Base-by-base conservation (phyloP, 2,888 invertebrate genomes). In the Dynastes tityus region DNA sequence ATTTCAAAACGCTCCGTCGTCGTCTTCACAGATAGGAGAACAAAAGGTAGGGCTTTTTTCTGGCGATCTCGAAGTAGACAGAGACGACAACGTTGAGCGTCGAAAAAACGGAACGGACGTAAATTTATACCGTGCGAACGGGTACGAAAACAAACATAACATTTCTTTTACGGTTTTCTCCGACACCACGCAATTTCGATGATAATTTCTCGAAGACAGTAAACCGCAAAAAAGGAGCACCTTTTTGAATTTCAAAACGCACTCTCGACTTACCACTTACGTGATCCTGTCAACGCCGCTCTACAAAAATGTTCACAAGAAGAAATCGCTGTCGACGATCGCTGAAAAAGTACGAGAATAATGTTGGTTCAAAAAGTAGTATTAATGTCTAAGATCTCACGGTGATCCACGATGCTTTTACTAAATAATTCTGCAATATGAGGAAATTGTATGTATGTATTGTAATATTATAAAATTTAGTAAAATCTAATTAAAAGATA, bases 101-200 rank as follows among this genome's bases (percentile, higher is more conserved):
- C 58, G 58, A 71, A 74, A 74, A 74, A 74, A 74, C 61, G 61
- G 5, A 45, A 22, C 27, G 45, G 27, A 74, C 73, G 82, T 83
- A 84, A 85, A 86, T 86, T 87, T 87, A 86, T 86, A 84, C 86
- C 85, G 86, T 87, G 87, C 85, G 87, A 87, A 87, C 85, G 85
- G 80, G 85, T 85, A 86, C 85, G 86, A 86, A 85, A 86, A 85
- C 85, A 86, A 85, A 85, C 84, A 85, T 85, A 85, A 84, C 84
- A 84, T 85, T 85, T 86, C 85, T 86, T 86, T 85, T 84, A 84
- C 83, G 83, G 83, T 83, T 83, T 83, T 83, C 84, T 84, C 83
- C 85, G 83, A 85, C 86, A 86, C 85, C 83, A 82, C 83, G 84
- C 84, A 84, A 85, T 85, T 85, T 84, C 85, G 84, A 86, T 85